phyloP scores from a whole-genome alignment of 2,113 vertebrate species.

The Dicaeum eximium region DNA sequence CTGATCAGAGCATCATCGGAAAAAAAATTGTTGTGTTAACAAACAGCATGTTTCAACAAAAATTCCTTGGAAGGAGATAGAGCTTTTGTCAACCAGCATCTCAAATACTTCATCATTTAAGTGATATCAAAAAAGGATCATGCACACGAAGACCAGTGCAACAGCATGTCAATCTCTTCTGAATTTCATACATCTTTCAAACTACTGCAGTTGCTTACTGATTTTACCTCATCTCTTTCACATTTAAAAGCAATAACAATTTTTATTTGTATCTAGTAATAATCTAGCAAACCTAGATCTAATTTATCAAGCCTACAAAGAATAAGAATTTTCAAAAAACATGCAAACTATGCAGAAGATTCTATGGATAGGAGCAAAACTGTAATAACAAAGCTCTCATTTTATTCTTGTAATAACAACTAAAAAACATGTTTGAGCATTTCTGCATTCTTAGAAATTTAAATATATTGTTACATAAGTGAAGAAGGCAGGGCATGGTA shows the following conservation, averaged over 20 bases:
- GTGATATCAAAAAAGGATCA: not conserved
- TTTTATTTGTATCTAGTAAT: not conserved
- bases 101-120: not conserved
- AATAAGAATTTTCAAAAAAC: not conserved
- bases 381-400: not conserved
- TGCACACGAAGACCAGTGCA: not conserved
- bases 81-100: not conserved
- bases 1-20: rapidly evolving
- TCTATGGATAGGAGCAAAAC: not conserved
- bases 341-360: not conserved
- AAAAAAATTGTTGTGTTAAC: not conserved
- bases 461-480: not conserved
- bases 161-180: not conserved
- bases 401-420: not conserved
- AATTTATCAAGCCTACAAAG: not conserved
- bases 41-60: not conserved
- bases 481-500: not conserved
- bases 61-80: not conserved
- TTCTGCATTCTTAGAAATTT: not conserved
- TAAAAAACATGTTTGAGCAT: not conserved
- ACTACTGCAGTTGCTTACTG: not conserved
- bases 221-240: not conserved
- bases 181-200: not conserved
- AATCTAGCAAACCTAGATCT: not conserved
- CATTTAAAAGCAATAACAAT: not conserved